Evolutionary conservation across 2,797 vertebrate genomes (phyloP).

Genomic region (Zenarchopterus dispar): DNA sequence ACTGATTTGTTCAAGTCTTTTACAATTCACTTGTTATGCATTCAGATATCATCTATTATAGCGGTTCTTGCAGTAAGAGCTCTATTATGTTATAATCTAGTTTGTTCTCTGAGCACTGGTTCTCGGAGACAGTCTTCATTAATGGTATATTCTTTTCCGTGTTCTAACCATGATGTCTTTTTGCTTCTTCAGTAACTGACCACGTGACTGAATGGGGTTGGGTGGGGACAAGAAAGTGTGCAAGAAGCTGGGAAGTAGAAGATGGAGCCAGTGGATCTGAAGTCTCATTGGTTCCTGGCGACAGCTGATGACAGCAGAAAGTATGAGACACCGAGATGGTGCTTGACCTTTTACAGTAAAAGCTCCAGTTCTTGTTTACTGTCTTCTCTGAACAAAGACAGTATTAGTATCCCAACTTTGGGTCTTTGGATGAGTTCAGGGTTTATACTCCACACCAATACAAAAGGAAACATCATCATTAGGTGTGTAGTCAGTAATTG

Average conservation of each 20-base stretch:
- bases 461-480: no score
- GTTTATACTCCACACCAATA: no score
- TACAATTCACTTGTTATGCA: conserved; percentile 1
- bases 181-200: neutral
- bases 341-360: conserved; percentile 2
- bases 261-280: neutral
- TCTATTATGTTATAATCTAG: neutral
- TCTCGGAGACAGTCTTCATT: conserved; percentile 1
- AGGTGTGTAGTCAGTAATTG: no score
- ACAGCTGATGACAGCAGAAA: conserved; percentile 5
- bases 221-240: neutral
- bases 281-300: neutral
- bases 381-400: neutral
- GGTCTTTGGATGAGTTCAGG: no score
- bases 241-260: conserved; percentile 3
- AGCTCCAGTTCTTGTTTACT: neutral
- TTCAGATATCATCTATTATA: conserved; percentile 21
- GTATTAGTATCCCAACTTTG: no score
- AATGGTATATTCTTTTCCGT: neutral
- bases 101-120: conserved; percentile 10
- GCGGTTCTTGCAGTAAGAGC: no score
- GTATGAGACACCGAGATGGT: neutral
- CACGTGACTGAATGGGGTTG: conserved; percentile 13
- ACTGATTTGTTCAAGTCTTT: conserved; percentile 32
- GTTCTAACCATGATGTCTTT: conserved; percentile 8